These are phyloP conservation scores for Cottoperca gobio DNA, from an alignment of 2,797 vertebrate genomes.

Conservation along the genomic window DNA sequence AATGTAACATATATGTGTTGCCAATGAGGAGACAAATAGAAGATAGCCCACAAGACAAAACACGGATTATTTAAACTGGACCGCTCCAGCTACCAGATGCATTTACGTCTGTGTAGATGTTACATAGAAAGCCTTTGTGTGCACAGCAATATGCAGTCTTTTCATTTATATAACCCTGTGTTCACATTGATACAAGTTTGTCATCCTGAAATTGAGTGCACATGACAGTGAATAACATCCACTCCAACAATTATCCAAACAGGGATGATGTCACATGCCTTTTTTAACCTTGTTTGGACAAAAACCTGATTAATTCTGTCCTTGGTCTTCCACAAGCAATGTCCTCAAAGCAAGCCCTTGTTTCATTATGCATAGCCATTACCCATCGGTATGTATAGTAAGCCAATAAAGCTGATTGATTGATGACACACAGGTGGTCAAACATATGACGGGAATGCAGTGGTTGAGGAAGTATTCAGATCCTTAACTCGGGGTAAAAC, in stretches of 20 bases:
- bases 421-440: conserved; percentile 37
- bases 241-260: conserved; percentile 56
- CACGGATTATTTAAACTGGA: conserved; percentile 39
- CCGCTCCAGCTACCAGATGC: conserved; percentile 39
- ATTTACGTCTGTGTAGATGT: conserved; percentile 36
- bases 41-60: conserved; percentile 41
- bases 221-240: conserved; percentile 63
- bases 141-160: conserved; percentile 20
- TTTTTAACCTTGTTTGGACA: conserved; percentile 69
- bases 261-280: conserved; percentile 66
- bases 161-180: conserved; percentile 42
- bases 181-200: conserved; percentile 55
- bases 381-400: conserved; percentile 21
- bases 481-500: conserved; percentile 7
- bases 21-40: conserved; percentile 51
- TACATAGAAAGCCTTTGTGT: conserved; percentile 21
- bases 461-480: conserved; percentile 6
- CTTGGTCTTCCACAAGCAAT: conserved; percentile 32
- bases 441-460: conserved; percentile 30
- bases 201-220: conserved; percentile 57
- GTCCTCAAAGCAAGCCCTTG: conserved; percentile 53
- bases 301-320: conserved; percentile 55
- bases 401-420: conserved; percentile 42
- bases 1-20: conserved; percentile 37
- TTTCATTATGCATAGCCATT: conserved; percentile 50